Evolutionary conservation across 2,113 vertebrate genomes (phyloP), one percentile per base, ranked within the genome.

Genomic region (Ciconia stormi): DNA sequence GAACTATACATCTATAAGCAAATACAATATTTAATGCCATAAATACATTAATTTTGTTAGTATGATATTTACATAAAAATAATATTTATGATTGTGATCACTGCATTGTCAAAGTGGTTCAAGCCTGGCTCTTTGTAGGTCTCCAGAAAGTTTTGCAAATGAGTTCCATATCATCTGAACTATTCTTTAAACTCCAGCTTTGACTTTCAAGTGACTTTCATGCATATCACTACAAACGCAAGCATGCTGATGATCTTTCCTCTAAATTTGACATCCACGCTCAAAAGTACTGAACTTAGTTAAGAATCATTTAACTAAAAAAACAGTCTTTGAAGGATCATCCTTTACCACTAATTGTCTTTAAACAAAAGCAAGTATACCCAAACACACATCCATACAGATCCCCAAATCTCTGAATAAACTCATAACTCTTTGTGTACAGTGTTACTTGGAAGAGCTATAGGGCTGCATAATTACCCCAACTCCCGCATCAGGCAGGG

Each of bases 401-500:
- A 84, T 84, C 81, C 89, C 92, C 78, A 87, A 79, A 91, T 61
- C 77, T 90, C 82, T 97, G 86, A 92, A 82, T 82, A 89, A 86
- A 65, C 89, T 90, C 80, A 47, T 83, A 92, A 71, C 52, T 95
- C 92, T 82, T 52, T 92, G 85, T 67, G 42, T 70, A 96, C 89
- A 95, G 98, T 98, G 96, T 95, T 98, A 98, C 93, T 98, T 91
- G 95, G 87, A 94, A 87, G 85, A 97, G 88, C 84, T 71, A 18
- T 81, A 62, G 69, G 83, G 88, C 93, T 97, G 97, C 96, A 95
- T 97, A 96, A 97, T 97, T 97, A 90, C 88, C 87, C 94, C 81
- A 93, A 93, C 96, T 97, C 97, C 96, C 19, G 91, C 89, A 82
- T 97, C 85, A 98, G 97, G 98, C 98, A 98, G 98, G 98, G 98